A percentile compares a stretch with the other conserved stretches of the same genome.
Evolutionary conservation across 2,888 invertebrate genomes (phyloP).

Genomic region (Syrista parreyssii): DNA sequence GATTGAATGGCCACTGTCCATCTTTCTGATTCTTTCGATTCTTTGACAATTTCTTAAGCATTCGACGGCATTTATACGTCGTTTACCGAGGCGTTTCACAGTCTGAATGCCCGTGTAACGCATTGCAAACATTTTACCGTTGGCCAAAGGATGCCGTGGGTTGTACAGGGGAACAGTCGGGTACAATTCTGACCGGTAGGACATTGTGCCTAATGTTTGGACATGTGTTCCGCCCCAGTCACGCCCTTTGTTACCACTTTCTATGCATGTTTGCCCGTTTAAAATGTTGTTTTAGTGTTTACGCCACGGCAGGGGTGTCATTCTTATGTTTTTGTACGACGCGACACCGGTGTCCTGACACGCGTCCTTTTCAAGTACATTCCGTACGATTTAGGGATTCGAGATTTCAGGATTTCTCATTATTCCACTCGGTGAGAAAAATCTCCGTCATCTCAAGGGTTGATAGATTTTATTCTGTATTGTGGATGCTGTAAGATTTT

Average conservation of each 20-base stretch:
- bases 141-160: constrained; percentile 23
- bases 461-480: no score
- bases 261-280: constrained; percentile 61
- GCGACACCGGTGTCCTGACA: constrained; percentile 22
- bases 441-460: no score
- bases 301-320: constrained; percentile 21
- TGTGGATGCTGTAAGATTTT: no score
- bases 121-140: constrained; percentile 60
- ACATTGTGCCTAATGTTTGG: constrained; percentile 65
- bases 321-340: background rate
- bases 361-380: constrained; percentile 19
- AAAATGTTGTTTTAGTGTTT: constrained; percentile 59
- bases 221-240: constrained; percentile 66
- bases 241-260: constrained; percentile 65
- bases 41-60: constrained; percentile 49
- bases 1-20: constrained; percentile 28
- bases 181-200: constrained; percentile 52
- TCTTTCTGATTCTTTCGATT: constrained; percentile 12
- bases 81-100: constrained; percentile 48
- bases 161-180: constrained; percentile 4
- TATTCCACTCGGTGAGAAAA: no score
- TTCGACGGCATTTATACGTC: constrained; percentile 49
- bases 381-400: no score
- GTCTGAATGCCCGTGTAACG: constrained; percentile 60
- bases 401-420: no score